Evolutionary conservation across 1,140 invertebrate species (phyloP), one percentile per base, ranked within the genome.

Genomic region (Lordiphosa stackelbergi): DNA sequence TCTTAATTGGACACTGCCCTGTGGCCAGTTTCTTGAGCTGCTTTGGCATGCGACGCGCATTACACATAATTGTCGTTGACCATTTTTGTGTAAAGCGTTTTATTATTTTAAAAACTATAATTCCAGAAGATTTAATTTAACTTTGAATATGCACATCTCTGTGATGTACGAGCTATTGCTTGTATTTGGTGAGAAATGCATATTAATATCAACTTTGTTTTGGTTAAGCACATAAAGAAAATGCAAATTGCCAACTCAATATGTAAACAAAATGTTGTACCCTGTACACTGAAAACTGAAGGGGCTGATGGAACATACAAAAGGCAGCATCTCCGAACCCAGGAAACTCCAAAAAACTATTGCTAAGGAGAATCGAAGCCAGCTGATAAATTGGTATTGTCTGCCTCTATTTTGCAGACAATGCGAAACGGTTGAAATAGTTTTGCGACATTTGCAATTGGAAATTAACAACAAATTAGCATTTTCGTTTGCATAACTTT

Each of bases 231-330:
- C 19, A 31, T 59, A 34, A 10, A 46, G 35, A 24, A 66, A 68
- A 68, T 60, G 43, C 48, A 43, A 60, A 59, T 60, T 47, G 60
- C 61, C 24, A 24, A 52, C 28, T n/a, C 28, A 59, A 12, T 6
- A 34, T 38, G 48, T 40, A 47, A 66, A 22, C 13, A 66, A 46
- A 45, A 46, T 31, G 6, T 0, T 8, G 5, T 31, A 31, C 28
- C 28, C 28, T 31, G 5, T 31, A 31, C 28, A 2, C 1, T 1
- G 28, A 31, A 2, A 31, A 2, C 7, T 31, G 28, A 31, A 31
- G 28, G 28, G 28, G 28, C 5, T 7, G 8, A 31, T 31, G 28
- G 6, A 31, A 8, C 28, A 28, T 5, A 28, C 5, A 28, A 28
- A 6, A 28, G 5, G 5, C 4, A 28, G 24, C 19, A 19, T 19